Evolutionary conservation across 2,888 invertebrate species (phyloP), one percentile per base, ranked within the genome.

Genomic region (Caenorhabditis macrosperma): DNA sequence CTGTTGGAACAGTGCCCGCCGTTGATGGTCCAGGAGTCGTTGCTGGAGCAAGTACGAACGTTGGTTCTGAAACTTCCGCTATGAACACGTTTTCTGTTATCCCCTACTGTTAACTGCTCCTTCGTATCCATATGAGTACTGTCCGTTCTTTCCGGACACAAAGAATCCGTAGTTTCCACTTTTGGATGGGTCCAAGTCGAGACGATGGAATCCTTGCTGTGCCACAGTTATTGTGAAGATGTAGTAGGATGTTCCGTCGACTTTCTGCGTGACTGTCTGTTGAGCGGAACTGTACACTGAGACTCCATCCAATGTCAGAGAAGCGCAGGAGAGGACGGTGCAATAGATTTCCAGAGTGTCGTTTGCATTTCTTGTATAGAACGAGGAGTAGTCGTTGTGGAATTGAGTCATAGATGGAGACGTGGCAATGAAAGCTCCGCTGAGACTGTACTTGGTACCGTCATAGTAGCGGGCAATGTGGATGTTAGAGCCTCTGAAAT

Each of bases 371-470:
- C 78, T 71, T 4, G 84, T 84, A 61, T 72, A 79, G 60, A 84
- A 84, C 20, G 77, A 26, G 5, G 78, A 69, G 30, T 48, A 48
- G 5, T 60, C 60, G 6, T 30, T 55, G 50, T 77, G 81, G 44
- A 69, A 83, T 26, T 84, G 84, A 12, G 82, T 76, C 1, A 77
- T 55, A 0, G 81, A 69, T 2, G 85, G 83, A 5, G 81, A 75
- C 9, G 79, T 76, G n/a, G 81, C 76, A n/a, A 82, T 52, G 35
- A 79, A 84, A 17, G 82, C 81, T 26, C 85, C 85, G 9, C 54
- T 33, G 35, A 54, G n/a, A 10, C 30, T 54, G 20, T 15, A 35
- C n/a, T 55, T 52, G 7, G 75, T 64, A 1, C 76, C 71, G 33
- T 84, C 81, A 44, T 69, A 82, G 44, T 78, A 64, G 33, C 82